Base-by-base conservation (phyloP, 2,888 invertebrate species). In the Chloroclystis v-ata region DNA sequence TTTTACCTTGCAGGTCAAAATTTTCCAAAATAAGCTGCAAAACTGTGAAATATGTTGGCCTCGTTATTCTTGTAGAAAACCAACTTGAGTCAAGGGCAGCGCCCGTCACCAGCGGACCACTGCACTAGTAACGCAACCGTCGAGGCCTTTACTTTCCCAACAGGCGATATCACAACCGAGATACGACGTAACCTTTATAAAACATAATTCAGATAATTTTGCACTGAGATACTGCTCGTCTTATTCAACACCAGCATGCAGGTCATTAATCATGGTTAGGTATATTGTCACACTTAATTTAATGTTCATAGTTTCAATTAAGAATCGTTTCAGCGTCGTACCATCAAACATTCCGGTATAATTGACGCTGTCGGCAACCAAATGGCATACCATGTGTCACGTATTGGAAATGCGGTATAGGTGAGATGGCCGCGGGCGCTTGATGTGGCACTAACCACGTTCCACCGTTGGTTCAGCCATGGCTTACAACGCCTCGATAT, bases 61-160 rank as follows among this genome's bases (percentile, higher is more conserved):
- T 43, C 54, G 60, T 63, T 60, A 57, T 60, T 50, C 46, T 50
- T 46, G 63, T 43, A 49, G 58, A 66, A 61, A 77, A 77, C 74
- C 70, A 64, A 76, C 76, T 71, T 72, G 29, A 49, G 80, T 82
- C 84, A 84, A 83, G 84, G 85, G 80, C 82, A 76, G 69, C 65
- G 63, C 78, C 83, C 70, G 81, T 80, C 78, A 70, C 82, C 72
- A 69, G 7, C 11, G 51, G 32, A n/a, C 32, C 16, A 43, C 29
- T 30, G 32, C 47, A 58, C 67, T 61, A 69, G 65, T 65, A 61
- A 63, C 63, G 66, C 54, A 56, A 52, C 47, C 40, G 46, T 55
- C 80, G 78, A 83, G 84, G 82, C 69, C 83, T 80, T 80, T 78
- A 76, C 84, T 83, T 83, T 82, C 82, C 72, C 75, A 70, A 66